Evolutionary conservation across 2,888 invertebrate genomes (phyloP), one percentile per base, ranked within the genome.

Genomic region (Calliphora vomitoria): DNA sequence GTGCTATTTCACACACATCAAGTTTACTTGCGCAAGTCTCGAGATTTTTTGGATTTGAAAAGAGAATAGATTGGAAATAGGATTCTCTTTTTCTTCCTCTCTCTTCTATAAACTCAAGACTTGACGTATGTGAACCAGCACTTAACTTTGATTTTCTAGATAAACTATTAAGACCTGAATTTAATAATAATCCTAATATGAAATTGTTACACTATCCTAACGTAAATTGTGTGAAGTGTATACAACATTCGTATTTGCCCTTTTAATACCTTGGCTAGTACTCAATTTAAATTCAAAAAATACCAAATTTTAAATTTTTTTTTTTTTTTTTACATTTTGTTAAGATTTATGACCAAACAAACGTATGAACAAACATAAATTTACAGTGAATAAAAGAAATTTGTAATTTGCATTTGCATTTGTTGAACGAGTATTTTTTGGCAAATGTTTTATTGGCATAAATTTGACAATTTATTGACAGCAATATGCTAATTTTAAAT

Each of bases 381-480:
- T 83, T 72, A 47, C 47, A 44, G 50, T 58, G 11, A 44, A 60
- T 60, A 75, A 69, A 76, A 50, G 8, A 38, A 82, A 41, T 75
- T 53, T 38, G 25, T 58, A 20, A 58, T 68, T 58, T 47, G 35
- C 11, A 58, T 68, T 58, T 47, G 35, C 11, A 4, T 72, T 47
- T 58, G 44, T 55, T 18, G 44, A 53, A 31, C 8, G 47, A 75
- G 53, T 68, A 74, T 71, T 85, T n/a, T 88, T 86, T 88, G 87
- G 82, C 79, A 89, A 88, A 86, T 75, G 82, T 82, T 88, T 84
- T 76, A 87, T 84, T 88, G 85, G 88, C 91, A 91, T 91, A 91
- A 91, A 91, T 91, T 91, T 91, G 91, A 91, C 91, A 91, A 91
- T 91, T 92, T 92, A 92, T 91, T 90, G 91, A 91, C 91, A 91